Percentiles rank a stretch among this genome's conserved stretches.
Conservation (phyloP, 2,113 vertebrate genomes). For the Cisticola juncidis region DNA sequence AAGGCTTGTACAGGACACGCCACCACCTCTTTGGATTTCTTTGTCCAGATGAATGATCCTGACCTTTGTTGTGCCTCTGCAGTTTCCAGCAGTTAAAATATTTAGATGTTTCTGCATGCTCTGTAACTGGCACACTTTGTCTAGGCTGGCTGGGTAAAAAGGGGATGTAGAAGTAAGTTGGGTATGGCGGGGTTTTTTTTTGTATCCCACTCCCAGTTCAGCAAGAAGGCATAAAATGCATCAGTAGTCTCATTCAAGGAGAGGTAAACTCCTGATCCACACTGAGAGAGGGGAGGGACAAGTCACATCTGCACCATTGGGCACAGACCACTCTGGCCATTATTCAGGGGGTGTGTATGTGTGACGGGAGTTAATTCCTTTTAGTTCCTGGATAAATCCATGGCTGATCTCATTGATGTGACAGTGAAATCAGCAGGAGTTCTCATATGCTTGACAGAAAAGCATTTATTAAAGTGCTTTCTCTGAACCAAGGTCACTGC, state of each 20-base stretch:
- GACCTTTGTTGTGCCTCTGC: neutral
- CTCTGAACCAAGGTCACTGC: conserved; percentile 32
- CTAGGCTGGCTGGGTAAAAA: neutral
- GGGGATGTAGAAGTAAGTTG: neutral
- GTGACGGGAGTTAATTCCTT: conserved; percentile 43
- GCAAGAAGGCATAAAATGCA: neutral
- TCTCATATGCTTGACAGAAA: conserved; percentile 14
- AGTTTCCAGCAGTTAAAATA: conserved; percentile 13
- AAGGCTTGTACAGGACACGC: neutral
- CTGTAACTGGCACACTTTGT: neutral
- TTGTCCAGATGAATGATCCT: neutral
- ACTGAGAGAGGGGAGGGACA: neutral
- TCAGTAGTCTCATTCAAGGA: neutral
- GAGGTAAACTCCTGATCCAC: neutral
- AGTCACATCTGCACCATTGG: neutral
- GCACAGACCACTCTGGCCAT: neutral
- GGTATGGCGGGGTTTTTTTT: neutral
- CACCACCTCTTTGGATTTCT: neutral
- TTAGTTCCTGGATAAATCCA: conserved; percentile 28
- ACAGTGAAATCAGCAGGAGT: conserved; percentile 29
- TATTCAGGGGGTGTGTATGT: neutral
- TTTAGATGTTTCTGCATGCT: neutral
- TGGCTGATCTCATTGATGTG: conserved; percentile 35
- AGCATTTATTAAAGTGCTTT: neutral
- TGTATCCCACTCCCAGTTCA: neutral